Conservation (phyloP, 2,888 invertebrate genomes). For the Barypeithes pellucidus region DNA sequence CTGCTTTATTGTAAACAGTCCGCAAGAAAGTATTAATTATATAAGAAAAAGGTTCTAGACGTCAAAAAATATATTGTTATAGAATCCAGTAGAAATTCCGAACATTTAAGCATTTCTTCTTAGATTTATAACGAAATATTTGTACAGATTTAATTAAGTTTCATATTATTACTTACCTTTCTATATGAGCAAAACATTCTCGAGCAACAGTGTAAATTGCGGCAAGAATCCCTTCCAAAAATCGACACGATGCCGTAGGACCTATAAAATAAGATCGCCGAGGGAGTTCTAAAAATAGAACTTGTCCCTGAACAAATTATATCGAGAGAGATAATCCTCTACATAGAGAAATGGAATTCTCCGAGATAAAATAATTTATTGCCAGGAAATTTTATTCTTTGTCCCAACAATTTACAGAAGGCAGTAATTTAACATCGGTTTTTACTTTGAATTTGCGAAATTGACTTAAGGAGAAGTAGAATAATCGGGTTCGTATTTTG, state of each 20-base stretch:
- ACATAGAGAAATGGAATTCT: slow-evolving; percentile 16
- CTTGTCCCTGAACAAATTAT: slow-evolving; percentile 18
- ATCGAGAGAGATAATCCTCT: slow-evolving; percentile 20
- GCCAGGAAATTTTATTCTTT: slow-evolving; percentile 14
- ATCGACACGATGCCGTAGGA: slow-evolving; percentile 5
- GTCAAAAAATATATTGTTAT: too few species aligned
- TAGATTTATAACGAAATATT: too few species aligned
- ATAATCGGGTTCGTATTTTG: neutral
- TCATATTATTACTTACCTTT: neutral
- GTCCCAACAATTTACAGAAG: slow-evolving; percentile 16
- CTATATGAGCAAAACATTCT: neutral
- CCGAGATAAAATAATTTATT: slow-evolving; percentile 16
- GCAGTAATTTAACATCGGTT: slow-evolving; percentile 10
- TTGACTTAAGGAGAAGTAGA: slow-evolving; percentile 3
- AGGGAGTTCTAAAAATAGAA: slow-evolving; percentile 16
- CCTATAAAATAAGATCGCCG: slow-evolving; percentile 7
- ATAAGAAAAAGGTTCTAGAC: too few species aligned
- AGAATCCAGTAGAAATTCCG: too few species aligned
- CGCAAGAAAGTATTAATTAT: too few species aligned
- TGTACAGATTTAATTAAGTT: neutral
- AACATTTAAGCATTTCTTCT: too few species aligned
- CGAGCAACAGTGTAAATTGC: slow-evolving; percentile 8
- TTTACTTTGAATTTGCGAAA: slow-evolving; percentile 10
- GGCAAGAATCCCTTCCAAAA: neutral
- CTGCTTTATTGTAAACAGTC: too few species aligned